These are phyloP conservation scores for Oostethus manadensis DNA, from an alignment of 2,113 vertebrate species.

Conservation along the genomic window DNA sequence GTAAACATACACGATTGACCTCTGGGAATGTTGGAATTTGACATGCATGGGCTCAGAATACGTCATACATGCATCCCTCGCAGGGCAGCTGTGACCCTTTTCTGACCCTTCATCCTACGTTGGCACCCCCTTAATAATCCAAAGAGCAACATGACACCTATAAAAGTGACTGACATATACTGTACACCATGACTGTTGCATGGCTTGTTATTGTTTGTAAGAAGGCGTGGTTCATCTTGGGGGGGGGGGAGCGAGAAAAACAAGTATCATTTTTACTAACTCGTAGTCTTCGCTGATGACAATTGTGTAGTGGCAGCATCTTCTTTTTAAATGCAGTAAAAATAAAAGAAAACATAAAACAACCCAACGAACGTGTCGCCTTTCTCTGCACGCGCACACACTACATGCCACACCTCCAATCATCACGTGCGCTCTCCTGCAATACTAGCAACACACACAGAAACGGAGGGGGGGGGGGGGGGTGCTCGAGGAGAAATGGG, in stretches of 20 bases:
- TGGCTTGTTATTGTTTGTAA: conserved; percentile 60
- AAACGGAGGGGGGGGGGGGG: too few relatives aligned
- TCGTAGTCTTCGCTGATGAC: conserved; percentile 69
- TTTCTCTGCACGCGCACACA: conserved; percentile 16
- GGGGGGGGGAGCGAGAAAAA: conserved; percentile 34
- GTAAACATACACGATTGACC: background rate
- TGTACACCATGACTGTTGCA: conserved; percentile 46
- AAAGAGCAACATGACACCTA: conserved; percentile 6
- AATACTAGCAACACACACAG: too few relatives aligned
- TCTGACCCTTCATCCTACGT: conserved; percentile 15
- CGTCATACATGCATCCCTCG: background rate
- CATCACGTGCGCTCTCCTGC: background rate
- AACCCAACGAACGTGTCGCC: conserved; percentile 54
- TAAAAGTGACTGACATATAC: conserved; percentile 21
- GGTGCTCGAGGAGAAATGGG: too few relatives aligned
- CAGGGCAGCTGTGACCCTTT: conserved; percentile 45
- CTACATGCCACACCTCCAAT: background rate
- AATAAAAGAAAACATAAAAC: conserved; percentile 71
- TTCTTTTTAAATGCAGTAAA: conserved; percentile 62
- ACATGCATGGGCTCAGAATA: background rate
- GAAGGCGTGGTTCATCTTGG: conserved; percentile 59
- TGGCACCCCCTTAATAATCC: too few relatives aligned
- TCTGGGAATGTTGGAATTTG: background rate
- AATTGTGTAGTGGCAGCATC: conserved; percentile 64
- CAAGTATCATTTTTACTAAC: conserved; percentile 64